Conservation (phyloP, 2,113 vertebrate genomes). For the Megaptera novaeangliae region DNA sequence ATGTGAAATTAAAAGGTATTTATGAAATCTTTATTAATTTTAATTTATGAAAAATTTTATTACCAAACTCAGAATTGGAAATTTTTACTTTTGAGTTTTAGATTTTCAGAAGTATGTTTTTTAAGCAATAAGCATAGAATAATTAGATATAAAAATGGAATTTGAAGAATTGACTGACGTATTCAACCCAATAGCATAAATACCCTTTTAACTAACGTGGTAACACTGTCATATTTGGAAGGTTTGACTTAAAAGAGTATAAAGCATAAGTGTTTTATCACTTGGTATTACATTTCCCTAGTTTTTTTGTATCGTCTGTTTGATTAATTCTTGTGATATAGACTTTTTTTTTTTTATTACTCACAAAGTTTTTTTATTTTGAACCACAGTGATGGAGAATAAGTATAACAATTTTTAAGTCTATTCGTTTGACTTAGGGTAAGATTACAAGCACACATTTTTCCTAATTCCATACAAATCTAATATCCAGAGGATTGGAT, state of each 20-base stretch:
- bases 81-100: background rate
- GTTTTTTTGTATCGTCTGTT: slow-evolving; percentile 46
- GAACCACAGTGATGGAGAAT: background rate
- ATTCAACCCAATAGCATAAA: background rate
- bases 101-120: background rate
- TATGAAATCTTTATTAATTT: background rate
- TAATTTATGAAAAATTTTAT: background rate
- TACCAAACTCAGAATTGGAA: background rate
- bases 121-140: background rate
- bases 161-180: background rate
- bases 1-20: background rate
- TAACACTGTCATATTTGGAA: slow-evolving; percentile 18
- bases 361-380: slow-evolving; percentile 35
- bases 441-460: background rate
- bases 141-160: background rate
- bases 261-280: background rate
- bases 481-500: background rate
- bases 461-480: background rate
- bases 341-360: background rate
- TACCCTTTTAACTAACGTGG: background rate
- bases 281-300: background rate
- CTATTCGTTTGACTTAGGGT: background rate
- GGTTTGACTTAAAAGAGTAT: background rate
- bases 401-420: background rate
- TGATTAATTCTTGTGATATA: slow-evolving; percentile 30